Base-by-base conservation (phyloP, 2,113 vertebrate genomes). In the Catharus bicknelli region DNA sequence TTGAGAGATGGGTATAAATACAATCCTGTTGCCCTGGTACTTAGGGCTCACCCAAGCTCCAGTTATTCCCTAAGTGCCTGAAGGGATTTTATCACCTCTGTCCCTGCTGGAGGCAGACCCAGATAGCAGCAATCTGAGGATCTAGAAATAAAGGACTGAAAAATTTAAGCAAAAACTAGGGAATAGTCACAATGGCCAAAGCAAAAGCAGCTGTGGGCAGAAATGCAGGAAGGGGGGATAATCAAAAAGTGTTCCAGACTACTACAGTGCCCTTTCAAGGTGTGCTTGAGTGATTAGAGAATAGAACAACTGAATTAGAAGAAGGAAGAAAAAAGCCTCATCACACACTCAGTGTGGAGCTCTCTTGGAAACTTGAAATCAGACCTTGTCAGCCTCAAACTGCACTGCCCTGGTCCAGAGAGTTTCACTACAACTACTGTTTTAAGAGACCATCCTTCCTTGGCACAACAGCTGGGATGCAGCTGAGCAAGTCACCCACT, bases 301-400 rank as follows among this genome's bases (percentile, higher is more conserved):
- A n/a, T 32, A 81, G 51, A 83, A 42, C 10, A 59, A 70, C 26
- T 3, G 14, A 68, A 32, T 10, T 16, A 13, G 43, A 45, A 83
- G 20, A 7, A 75, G 20, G 16, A 50, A 64, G 25, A 29, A 54
- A 66, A 81, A 79, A 51, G 22, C 47, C 48, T 69, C 2, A 2
- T 26, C 4, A 7, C 47, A 51, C 0, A 1, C 45, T 45, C 20
- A 21, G 26, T 6, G 27, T 5, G 25, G 70, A 69, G 72, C 59
- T 32, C 18, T 86, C 76, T 42, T 1, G 4, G 29, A 54, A 70
- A 40, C 19, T 67, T 0, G 0, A 23, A 23, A 45, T 48, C 3
- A 11, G 66, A 30, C 43, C 0, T 0, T 22, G 26, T 30, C 59
- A 82, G 45, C 75, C 88, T 68, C 73, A 27, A 66, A 30, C 21